A percentile compares a stretch with the other conserved stretches of the same genome.
Conservation (phyloP, 2,113 vertebrate species). For the Desmodus rotundus region DNA sequence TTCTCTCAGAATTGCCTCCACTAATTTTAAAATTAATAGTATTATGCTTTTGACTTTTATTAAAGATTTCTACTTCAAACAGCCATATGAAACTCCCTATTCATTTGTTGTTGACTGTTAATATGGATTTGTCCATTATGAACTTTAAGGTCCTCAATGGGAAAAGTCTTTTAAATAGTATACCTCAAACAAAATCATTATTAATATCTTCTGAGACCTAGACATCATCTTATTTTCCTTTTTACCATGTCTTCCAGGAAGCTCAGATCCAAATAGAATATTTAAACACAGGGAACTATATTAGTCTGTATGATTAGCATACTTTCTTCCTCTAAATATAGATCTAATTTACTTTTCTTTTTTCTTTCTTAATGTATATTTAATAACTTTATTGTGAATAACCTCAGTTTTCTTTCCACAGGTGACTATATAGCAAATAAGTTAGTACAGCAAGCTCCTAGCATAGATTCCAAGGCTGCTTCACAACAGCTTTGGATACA, state of each 20-base stretch:
- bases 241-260: not conserved
- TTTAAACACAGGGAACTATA: not conserved
- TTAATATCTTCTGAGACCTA: not conserved
- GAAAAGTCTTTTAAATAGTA: not conserved
- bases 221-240: not conserved
- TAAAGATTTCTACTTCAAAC: not conserved
- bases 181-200: not conserved
- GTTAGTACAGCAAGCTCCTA: not conserved
- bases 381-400: conserved; percentile 19
- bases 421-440: not conserved
- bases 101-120: not conserved
- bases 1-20: not conserved
- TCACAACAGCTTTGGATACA: not conserved
- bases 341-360: not conserved
- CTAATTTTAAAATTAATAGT: conserved; percentile 1
- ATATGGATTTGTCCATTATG: not conserved
- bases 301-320: not conserved
- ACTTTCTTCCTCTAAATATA: not conserved
- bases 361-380: not conserved
- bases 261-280: not conserved
- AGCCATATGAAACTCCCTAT: not conserved
- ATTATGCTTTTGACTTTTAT: not conserved
- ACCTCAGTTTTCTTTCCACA: not conserved
- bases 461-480: not conserved
- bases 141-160: not conserved